Evolutionary conservation across 2,113 vertebrate species (phyloP).

Genomic region (Micromys minutus): DNA sequence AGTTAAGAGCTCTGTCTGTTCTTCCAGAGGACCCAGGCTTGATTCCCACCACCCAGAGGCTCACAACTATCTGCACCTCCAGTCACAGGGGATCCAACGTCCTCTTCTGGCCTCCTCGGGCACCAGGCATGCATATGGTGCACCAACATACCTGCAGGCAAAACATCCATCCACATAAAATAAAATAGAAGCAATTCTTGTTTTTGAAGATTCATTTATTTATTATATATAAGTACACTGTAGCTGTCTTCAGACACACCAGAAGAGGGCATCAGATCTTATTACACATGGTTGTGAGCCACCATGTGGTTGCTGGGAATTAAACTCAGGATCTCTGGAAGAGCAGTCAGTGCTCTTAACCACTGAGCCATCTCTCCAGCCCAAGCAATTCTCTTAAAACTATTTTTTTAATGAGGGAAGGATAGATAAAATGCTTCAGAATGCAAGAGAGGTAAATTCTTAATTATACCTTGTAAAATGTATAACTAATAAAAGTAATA

Average conservation of each 20-base stretch:
- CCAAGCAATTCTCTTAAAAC: too few species aligned
- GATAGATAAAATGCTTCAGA: slow-evolving; percentile 9
- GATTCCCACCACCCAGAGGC: background rate
- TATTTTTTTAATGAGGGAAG: background rate
- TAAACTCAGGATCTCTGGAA: too few species aligned
- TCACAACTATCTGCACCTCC: background rate
- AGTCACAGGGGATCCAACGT: background rate
- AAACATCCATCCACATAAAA: background rate
- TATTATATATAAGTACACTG: too few species aligned
- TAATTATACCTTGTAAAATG: background rate
- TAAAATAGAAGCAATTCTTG: background rate
- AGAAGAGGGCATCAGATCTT: too few species aligned
- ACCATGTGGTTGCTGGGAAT: too few species aligned
- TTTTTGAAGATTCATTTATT: too few species aligned
- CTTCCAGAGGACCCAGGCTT: background rate
- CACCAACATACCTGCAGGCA: background rate
- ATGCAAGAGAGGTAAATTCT: background rate
- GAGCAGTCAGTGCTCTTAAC: too few species aligned
- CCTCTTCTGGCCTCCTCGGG: background rate
- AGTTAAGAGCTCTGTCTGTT: background rate
- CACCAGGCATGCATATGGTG: background rate
- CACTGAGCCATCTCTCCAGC: too few species aligned
- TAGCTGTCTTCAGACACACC: too few species aligned
- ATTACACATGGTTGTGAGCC: too few species aligned
- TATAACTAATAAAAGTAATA: slow-evolving; percentile 6